Percentiles rank a stretch among this genome's conserved stretches.
Conservation (phyloP, 2,113 vertebrate species). For the Syngnathus scovelli region DNA sequence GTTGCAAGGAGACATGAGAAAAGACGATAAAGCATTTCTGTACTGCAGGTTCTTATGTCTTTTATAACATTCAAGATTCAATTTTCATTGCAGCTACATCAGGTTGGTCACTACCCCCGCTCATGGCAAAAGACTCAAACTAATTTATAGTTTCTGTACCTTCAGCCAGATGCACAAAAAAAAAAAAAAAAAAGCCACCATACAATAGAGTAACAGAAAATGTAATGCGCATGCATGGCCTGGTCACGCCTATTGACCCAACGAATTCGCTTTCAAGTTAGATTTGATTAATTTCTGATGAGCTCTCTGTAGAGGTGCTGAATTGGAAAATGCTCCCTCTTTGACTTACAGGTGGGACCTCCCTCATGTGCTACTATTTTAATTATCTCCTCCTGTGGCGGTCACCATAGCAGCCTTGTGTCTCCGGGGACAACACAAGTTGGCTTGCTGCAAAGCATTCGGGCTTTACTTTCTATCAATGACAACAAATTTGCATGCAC, state of each 20-base stretch:
- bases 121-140: too few species aligned
- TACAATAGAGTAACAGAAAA: constrained; percentile 8
- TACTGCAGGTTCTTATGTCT: constrained; percentile 27
- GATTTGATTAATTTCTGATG: constrained; percentile 63
- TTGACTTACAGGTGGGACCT: constrained; percentile 43
- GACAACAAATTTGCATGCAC: background rate
- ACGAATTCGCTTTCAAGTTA: constrained; percentile 21
- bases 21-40: constrained; percentile 13
- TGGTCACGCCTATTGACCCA: background rate
- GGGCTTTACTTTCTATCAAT: constrained; percentile 2
- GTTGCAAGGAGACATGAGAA: constrained; percentile 15
- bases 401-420: constrained; percentile 47
- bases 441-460: constrained; percentile 13
- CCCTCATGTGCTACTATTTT: constrained; percentile 65
- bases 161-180: too few species aligned
- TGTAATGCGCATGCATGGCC: constrained; percentile 8
- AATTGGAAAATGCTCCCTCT: constrained; percentile 48
- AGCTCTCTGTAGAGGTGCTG: constrained; percentile 46
- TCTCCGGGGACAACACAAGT: constrained; percentile 5
- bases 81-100: too few species aligned
- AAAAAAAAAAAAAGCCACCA: background rate
- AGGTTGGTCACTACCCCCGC: too few species aligned
- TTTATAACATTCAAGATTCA: too few species aligned
- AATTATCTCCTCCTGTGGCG: constrained; percentile 66
- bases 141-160: too few species aligned